Percentiles rank a stretch among this genome's conserved stretches.
phyloP scores from a whole-genome alignment of 2,113 vertebrate species.

The Oceanodroma tethys region DNA sequence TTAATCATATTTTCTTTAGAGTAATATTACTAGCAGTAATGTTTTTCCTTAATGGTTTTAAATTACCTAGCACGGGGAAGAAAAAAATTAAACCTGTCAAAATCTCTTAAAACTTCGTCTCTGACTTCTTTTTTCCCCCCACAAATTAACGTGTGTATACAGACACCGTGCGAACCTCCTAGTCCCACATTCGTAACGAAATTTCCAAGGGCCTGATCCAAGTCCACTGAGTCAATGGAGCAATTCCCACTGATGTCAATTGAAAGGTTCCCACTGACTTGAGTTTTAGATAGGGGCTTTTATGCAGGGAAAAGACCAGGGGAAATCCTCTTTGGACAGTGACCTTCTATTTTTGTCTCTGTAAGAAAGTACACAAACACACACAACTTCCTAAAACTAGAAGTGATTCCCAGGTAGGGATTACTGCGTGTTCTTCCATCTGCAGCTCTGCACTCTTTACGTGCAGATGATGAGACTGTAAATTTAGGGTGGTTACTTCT shows the following conservation, averaged over 20 bases:
- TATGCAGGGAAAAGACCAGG: neutral
- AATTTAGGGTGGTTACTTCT: neutral
- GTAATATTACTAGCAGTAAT: slow-evolving; percentile 22
- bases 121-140: neutral
- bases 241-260: neutral
- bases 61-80: neutral
- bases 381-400: neutral
- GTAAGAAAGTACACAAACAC: neutral
- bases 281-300: neutral
- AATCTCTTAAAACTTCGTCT: neutral
- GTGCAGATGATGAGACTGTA: neutral
- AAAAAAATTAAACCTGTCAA: neutral
- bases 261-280: neutral
- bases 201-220: neutral
- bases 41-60: slow-evolving; percentile 41
- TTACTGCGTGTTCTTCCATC: neutral
- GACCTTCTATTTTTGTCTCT: neutral
- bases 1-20: slow-evolving; percentile 49
- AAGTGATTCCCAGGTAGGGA: neutral
- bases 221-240: neutral
- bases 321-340: neutral
- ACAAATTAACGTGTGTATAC: neutral
- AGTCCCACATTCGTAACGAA: neutral
- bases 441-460: neutral
- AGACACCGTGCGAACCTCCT: neutral